Percentiles rank a stretch among this genome's conserved stretches.
Evolutionary conservation across 2,888 invertebrate genomes (phyloP).

Genomic region (Tetranychus truncatus): DNA sequence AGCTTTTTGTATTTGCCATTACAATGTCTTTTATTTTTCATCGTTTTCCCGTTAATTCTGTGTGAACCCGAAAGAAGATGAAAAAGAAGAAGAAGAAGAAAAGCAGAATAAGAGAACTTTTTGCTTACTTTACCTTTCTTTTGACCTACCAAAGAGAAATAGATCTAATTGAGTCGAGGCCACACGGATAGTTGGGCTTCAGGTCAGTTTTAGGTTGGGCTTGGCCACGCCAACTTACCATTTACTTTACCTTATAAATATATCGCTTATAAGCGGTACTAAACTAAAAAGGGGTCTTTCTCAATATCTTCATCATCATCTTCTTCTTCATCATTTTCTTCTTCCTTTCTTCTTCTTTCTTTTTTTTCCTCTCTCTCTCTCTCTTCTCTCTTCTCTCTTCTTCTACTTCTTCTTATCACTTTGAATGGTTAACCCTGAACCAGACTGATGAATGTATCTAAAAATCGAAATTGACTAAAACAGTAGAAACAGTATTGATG

Average conservation of each 20-base stretch:
- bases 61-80: background rate
- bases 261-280: constrained; percentile 6
- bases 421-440: background rate
- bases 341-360: background rate
- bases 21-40: background rate
- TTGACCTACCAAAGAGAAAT: constrained; percentile 1
- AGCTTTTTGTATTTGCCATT: background rate
- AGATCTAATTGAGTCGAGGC: constrained; percentile 1
- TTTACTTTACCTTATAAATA: constrained; percentile 1
- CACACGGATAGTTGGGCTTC: constrained; percentile 1
- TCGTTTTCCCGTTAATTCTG: constrained; percentile 1
- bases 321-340: background rate
- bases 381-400: background rate
- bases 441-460: background rate
- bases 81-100: background rate
- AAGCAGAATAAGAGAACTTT: background rate
- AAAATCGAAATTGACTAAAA: background rate
- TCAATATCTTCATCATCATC: background rate
- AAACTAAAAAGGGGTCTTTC: background rate
- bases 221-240: constrained; percentile 1
- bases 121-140: background rate
- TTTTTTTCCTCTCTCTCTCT: background rate
- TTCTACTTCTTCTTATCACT: background rate
- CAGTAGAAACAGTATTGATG: background rate
- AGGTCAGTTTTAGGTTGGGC: constrained; percentile 4